phyloP scores from a whole-genome alignment of 2,113 vertebrate species.

The Callionymus lyra region DNA sequence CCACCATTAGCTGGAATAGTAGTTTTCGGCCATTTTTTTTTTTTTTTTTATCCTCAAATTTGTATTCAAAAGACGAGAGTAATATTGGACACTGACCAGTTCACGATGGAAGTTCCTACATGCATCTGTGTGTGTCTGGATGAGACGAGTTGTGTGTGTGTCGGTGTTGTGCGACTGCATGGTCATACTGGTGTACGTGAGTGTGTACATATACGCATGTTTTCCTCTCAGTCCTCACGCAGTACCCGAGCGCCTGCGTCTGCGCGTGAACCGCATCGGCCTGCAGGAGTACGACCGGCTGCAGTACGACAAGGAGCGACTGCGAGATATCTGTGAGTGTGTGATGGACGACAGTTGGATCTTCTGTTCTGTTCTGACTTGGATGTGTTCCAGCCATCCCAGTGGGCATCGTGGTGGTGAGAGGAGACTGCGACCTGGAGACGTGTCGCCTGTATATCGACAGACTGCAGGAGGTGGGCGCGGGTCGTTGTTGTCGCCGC shows the following conservation, averaged over 20 bases:
- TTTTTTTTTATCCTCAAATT: not conserved
- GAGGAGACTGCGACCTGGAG: constrained; percentile 95
- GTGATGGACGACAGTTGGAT: not conserved
- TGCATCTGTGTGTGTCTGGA: constrained; percentile 4
- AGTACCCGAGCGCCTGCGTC: constrained; percentile 86
- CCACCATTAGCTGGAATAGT: not conserved
- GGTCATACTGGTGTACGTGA: constrained; percentile 4
- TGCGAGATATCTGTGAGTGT: constrained; percentile 88
- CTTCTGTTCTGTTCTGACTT: constrained; percentile 5
- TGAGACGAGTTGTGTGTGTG: not conserved
- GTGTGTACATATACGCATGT: not conserved
- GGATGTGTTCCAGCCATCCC: constrained; percentile 73
- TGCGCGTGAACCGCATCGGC: constrained; percentile 90
- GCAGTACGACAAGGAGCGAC: constrained; percentile 90
- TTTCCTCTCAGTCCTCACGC: constrained; percentile 78
- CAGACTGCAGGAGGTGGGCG: constrained; percentile 85
- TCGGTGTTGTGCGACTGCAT: constrained; percentile 6
- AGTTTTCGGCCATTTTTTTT: not conserved
- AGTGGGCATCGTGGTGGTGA: constrained; percentile 90
- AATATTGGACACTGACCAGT: too few species aligned
- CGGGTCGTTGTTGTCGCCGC: not conserved
- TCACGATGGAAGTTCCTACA: not conserved
- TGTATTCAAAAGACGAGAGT: too few species aligned
- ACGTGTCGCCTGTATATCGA: constrained; percentile 95
- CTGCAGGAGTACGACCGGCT: constrained; percentile 90